Conservation (phyloP, 2,888 invertebrate genomes). For the Dermolepida albohirtum region DNA sequence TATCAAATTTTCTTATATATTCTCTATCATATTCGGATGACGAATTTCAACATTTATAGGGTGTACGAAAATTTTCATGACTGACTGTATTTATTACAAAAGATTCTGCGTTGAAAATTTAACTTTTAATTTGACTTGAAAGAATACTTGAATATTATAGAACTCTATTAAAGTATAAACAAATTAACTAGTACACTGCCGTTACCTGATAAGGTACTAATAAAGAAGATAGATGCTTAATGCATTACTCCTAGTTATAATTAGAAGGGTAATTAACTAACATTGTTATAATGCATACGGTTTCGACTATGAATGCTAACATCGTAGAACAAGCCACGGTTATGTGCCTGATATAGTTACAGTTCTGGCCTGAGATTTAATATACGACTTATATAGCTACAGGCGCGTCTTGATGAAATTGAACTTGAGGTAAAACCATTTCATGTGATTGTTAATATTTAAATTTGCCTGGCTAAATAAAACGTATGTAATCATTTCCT, state of each 20-base stretch:
- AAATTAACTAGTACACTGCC: constrained; percentile 35
- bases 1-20: too few relatives aligned
- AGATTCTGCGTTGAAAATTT: too few relatives aligned
- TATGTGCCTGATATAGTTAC: constrained; percentile 51
- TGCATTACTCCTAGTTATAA: constrained; percentile 59
- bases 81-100: too few relatives aligned
- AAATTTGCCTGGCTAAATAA: constrained; percentile 11
- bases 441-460: background rate
- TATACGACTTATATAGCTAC: constrained; percentile 52
- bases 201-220: constrained; percentile 51
- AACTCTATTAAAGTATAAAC: too few relatives aligned
- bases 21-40: too few relatives aligned
- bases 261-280: constrained; percentile 63
- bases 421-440: constrained; percentile 32
- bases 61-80: too few relatives aligned
- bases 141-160: too few relatives aligned
- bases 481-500: background rate
- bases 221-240: constrained; percentile 57
- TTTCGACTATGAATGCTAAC: constrained; percentile 63
- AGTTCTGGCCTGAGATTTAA: constrained; percentile 55
- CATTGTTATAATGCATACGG: constrained; percentile 63
- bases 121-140: too few relatives aligned
- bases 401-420: constrained; percentile 43
- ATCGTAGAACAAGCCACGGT: constrained; percentile 57
- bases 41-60: too few relatives aligned